These are phyloP conservation scores for Eremobia ochroleuca DNA, from an alignment of 2,888 invertebrate species.

Conservation along the genomic window DNA sequence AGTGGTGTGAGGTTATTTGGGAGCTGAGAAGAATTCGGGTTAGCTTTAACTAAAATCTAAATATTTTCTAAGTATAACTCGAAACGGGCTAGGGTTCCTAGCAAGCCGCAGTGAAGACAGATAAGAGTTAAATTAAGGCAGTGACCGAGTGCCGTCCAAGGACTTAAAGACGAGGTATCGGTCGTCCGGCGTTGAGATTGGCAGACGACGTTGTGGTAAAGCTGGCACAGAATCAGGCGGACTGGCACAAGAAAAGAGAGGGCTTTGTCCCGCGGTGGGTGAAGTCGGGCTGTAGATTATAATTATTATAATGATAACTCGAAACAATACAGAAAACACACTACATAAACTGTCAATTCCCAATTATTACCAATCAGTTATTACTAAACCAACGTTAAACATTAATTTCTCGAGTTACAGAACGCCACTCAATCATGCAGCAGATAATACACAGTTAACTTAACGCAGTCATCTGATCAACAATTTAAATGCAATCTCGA, in stretches of 20 bases:
- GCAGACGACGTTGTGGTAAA: not conserved
- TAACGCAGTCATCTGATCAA: constrained; percentile 53
- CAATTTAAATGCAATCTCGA: constrained; percentile 73
- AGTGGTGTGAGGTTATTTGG: not conserved
- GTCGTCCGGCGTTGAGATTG: too few relatives aligned
- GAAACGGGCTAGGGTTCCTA: too few relatives aligned
- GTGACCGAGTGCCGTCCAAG: not conserved
- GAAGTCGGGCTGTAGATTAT: not conserved
- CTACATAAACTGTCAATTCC: not conserved
- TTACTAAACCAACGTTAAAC: not conserved
- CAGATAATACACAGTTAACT: constrained; percentile 13
- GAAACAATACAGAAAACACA: not conserved
- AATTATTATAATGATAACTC: too few relatives aligned
- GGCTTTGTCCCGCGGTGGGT: not conserved
- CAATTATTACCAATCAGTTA: not conserved
- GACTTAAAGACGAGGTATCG: not conserved
- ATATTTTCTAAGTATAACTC: not conserved
- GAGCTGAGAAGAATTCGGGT: not conserved
- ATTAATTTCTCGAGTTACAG: not conserved
- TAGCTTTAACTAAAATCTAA: not conserved
- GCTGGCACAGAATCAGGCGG: not conserved
- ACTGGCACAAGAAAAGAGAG: not conserved
- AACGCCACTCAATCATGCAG: not conserved
- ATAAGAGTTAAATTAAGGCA: not conserved
- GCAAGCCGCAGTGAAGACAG: not conserved